Percentiles rank a stretch among this genome's conserved stretches.
These are phyloP conservation scores for Aphidius gifuensis DNA, from an alignment of 1,140 invertebrate species.

Conservation along the genomic window DNA sequence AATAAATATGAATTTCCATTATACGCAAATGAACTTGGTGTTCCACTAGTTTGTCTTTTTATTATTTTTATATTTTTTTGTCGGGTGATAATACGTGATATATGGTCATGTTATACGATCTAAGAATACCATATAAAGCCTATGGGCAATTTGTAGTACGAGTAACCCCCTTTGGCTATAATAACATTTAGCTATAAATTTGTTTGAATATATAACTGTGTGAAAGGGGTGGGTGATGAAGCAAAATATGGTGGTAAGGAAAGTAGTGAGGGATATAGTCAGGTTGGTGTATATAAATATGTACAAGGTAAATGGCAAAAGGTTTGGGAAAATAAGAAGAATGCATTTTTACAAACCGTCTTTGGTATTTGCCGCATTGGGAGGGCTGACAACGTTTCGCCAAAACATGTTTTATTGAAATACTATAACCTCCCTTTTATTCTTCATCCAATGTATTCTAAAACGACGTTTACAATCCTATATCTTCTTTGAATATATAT, in stretches of 20 bases:
- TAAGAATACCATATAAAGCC: slow-evolving; percentile 31
- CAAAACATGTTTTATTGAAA: slow-evolving; percentile 27
- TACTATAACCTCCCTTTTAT: slow-evolving; percentile 1
- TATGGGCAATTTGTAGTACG: slow-evolving; percentile 31
- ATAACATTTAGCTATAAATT: slow-evolving; percentile 32
- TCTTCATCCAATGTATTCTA: no score
- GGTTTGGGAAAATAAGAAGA: neutral
- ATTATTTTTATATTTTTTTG: neutral
- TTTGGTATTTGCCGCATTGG: slow-evolving; percentile 23
- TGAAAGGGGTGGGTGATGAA: slow-evolving; percentile 14
- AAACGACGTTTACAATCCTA: no score
- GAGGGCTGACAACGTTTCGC: slow-evolving; percentile 24
- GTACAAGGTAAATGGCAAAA: no score
- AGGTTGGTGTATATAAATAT: no score
- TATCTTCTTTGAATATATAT: no score
- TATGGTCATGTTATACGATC: slow-evolving; percentile 29
- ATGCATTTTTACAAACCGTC: slow-evolving; percentile 18
- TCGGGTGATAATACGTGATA: slow-evolving; percentile 30
- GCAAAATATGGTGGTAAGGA: neutral
- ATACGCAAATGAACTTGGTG: neutral
- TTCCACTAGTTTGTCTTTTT: neutral
- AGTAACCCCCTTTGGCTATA: slow-evolving; percentile 28
- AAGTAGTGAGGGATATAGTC: neutral
- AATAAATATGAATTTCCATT: neutral
- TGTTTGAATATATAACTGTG: slow-evolving; percentile 25